Evolutionary conservation across 2,113 vertebrate species (phyloP).

Genomic region (Potamarius usumacintae): DNA sequence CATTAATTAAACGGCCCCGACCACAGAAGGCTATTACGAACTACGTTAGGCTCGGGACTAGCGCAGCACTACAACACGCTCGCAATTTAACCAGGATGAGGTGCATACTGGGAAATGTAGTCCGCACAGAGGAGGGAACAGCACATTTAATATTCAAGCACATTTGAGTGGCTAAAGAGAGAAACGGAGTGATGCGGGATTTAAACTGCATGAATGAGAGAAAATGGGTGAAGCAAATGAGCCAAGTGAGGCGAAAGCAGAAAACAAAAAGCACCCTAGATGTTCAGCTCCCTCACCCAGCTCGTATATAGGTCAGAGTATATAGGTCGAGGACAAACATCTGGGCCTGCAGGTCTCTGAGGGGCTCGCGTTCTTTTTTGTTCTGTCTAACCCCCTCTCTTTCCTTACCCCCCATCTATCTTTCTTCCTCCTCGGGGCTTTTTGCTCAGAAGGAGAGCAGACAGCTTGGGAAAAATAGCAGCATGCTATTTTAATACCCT

Average conservation of each 20-base stretch:
- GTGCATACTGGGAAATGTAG: conserved; percentile 10
- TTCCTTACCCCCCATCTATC: conserved; percentile 12
- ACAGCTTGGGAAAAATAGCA: conserved; percentile 55
- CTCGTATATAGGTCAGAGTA: conserved; percentile 56
- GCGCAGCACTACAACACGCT: not conserved
- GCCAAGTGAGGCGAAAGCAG: conserved; percentile 10
- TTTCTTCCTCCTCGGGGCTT: conserved; percentile 18
- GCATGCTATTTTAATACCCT: conserved; percentile 50
- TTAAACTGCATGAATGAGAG: not conserved
- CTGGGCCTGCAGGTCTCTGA: conserved; percentile 52
- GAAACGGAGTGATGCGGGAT: not conserved
- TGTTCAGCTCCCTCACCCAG: conserved; percentile 16
- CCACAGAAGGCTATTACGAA: conserved; percentile 39
- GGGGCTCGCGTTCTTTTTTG: conserved; percentile 18
- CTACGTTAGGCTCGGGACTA: conserved; percentile 31
- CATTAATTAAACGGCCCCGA: conserved; percentile 44
- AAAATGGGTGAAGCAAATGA: not conserved
- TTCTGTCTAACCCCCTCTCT: not conserved
- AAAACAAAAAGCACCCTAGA: conserved; percentile 30
- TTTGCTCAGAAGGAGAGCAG: conserved; percentile 51
- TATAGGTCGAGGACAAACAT: conserved; percentile 59
- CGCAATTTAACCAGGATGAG: not conserved
- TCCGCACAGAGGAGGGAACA: not conserved
- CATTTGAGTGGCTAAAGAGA: conserved; percentile 13
- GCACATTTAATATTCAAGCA: not conserved